Percentiles rank a stretch among this genome's conserved stretches.
Conservation (phyloP, 1,140 invertebrate species). For the Pantala flavescens region DNA sequence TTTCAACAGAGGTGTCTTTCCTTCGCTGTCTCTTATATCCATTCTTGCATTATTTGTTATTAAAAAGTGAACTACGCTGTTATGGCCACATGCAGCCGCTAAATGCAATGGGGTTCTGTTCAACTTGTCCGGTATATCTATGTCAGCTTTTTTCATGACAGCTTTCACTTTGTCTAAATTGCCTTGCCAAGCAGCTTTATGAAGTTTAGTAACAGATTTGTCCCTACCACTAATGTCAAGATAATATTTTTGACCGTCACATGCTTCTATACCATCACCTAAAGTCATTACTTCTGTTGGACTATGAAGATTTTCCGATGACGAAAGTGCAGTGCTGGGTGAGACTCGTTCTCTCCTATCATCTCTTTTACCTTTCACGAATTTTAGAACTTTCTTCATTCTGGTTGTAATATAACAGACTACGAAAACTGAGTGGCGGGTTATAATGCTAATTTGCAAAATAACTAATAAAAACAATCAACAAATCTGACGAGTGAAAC, state of each 20-base stretch:
- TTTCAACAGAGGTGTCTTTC: not conserved
- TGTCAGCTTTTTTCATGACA: slow-evolving; percentile 26
- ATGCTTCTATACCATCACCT: not conserved
- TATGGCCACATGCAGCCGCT: slow-evolving; percentile 29
- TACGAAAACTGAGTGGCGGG: too few relatives aligned
- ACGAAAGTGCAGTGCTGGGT: not conserved
- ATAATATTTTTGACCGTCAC: not conserved
- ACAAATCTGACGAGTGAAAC: too few relatives aligned
- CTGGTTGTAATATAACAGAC: not conserved
- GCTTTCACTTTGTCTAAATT: slow-evolving; percentile 29
- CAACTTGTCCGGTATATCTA: slow-evolving; percentile 26
- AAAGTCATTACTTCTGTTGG: not conserved
- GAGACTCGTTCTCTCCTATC: not conserved
- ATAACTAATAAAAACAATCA: too few relatives aligned
- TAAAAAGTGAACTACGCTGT: slow-evolving; percentile 29
- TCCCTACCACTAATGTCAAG: not conserved
- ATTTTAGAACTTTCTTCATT: not conserved
- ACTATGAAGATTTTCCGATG: slow-evolving; percentile 1
- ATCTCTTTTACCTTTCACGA: not conserved
- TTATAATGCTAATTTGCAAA: too few relatives aligned
- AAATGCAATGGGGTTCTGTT: slow-evolving; percentile 30
- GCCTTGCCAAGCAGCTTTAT: slow-evolving; percentile 30
- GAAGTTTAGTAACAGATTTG: slow-evolving; percentile 29
- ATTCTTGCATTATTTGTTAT: slow-evolving; percentile 28
- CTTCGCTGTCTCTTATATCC: not conserved